phyloP scores from a whole-genome alignment of 1,140 invertebrate species.

The Nautilus pompilius region DNA sequence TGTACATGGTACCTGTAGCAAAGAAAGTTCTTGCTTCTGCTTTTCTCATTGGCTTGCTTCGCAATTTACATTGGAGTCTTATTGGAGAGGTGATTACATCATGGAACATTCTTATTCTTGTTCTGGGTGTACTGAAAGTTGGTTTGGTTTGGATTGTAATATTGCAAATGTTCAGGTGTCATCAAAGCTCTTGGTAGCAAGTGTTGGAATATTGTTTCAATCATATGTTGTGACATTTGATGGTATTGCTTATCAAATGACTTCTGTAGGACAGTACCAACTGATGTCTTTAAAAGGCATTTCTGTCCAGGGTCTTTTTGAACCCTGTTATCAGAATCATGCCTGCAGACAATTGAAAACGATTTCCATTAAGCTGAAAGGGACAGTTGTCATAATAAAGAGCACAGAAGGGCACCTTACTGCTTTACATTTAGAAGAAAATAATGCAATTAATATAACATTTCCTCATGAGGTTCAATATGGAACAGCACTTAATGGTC shows the following conservation, averaged over 20 bases:
- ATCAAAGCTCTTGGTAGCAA: not conserved
- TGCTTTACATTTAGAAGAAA: not conserved
- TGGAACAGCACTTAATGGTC: not conserved
- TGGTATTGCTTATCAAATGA: constrained; percentile 16
- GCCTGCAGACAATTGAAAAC: constrained; percentile 16
- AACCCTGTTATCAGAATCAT: constrained; percentile 17
- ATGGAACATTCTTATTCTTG: constrained; percentile 12
- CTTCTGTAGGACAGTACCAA: constrained; percentile 18
- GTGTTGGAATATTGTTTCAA: constrained; percentile 15
- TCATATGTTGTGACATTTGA: constrained; percentile 22
- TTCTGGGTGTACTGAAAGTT: constrained; percentile 17
- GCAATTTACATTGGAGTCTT: constrained; percentile 3
- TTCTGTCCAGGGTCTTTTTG: constrained; percentile 16
- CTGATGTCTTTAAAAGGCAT: constrained; percentile 7
- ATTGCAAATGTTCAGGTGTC: constrained; percentile 11
- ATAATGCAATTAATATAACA: not conserved
- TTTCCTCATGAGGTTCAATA: not conserved
- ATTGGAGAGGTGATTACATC: constrained; percentile 6
- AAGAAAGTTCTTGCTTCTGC: constrained; percentile 14
- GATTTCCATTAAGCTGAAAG: constrained; percentile 14
- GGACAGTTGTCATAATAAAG: constrained; percentile 11
- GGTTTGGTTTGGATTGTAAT: constrained; percentile 25
- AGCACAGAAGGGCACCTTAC: not conserved
- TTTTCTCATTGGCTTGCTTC: constrained; percentile 16
- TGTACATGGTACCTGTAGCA: constrained; percentile 15